A percentile compares a stretch with the other conserved stretches of the same genome.
These are phyloP conservation scores for Cacoxenus indagator DNA, from an alignment of 2,888 invertebrate genomes.

Conservation along the genomic window DNA sequence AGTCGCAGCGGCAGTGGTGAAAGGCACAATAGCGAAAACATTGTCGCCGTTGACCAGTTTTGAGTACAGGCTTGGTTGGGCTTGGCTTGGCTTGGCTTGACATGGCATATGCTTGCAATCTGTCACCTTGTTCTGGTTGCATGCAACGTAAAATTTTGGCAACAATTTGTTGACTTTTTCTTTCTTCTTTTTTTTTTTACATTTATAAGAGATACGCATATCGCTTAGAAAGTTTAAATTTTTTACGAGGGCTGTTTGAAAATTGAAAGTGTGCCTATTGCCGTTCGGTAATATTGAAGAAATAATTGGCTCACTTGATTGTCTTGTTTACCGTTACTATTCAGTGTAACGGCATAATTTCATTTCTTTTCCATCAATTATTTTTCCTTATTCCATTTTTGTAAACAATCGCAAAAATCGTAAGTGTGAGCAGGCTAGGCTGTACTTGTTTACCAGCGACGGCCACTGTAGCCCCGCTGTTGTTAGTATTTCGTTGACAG, in stretches of 20 bases:
- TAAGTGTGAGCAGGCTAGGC: background rate
- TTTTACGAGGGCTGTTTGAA: background rate
- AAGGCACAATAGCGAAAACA: background rate
- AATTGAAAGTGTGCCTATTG: background rate
- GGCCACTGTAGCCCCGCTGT: too few species aligned
- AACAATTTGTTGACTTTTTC: background rate
- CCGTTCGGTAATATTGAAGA: background rate
- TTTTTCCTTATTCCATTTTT: too few species aligned
- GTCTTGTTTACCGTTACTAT: too few species aligned
- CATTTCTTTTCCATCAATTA: too few species aligned
- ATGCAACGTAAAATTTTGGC: constrained; percentile 48
- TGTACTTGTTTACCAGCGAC: background rate
- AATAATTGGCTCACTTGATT: background rate
- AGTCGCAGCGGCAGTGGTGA: background rate
- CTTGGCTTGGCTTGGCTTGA: background rate
- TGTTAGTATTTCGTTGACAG: too few species aligned
- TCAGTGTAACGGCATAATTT: too few species aligned
- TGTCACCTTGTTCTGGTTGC: constrained; percentile 60
- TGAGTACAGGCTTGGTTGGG: background rate
- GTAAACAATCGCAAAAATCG: background rate
- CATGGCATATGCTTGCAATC: constrained; percentile 43
- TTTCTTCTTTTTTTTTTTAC: too few species aligned
- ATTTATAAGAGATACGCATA: background rate
- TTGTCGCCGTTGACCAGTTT: constrained; percentile 15
- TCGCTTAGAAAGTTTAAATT: background rate